Percentiles rank a stretch among this genome's conserved stretches.
These are phyloP conservation scores for Vesta saturnalis DNA, from an alignment of 2,888 invertebrate genomes.

Conservation along the genomic window DNA sequence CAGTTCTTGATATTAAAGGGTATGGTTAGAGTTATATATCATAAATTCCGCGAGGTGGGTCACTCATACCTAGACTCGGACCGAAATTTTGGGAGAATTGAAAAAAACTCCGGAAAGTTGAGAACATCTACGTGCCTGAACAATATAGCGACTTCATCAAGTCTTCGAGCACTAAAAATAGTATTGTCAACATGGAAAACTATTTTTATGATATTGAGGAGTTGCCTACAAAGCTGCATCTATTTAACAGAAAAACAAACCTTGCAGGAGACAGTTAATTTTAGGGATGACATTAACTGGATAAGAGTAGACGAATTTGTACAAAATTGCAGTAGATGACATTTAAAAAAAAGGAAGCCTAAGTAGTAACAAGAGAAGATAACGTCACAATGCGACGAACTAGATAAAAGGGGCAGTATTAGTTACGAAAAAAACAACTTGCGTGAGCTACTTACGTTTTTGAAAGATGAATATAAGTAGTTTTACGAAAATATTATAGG, in stretches of 20 bases:
- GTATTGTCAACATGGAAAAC: not conserved
- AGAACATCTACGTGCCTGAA: too few relatives aligned
- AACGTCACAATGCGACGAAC: too few relatives aligned
- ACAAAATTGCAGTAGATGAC: not conserved
- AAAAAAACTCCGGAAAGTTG: too few relatives aligned
- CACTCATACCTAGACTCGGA: too few relatives aligned
- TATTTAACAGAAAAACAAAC: not conserved
- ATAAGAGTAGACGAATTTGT: not conserved
- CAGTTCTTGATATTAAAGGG: not conserved
- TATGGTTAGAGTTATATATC: not conserved
- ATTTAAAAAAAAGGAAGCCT: not conserved
- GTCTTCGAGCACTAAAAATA: not conserved
- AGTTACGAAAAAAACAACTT: not conserved
- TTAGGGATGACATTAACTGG: not conserved
- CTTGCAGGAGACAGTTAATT: not conserved
- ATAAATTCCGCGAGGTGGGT: too few relatives aligned
- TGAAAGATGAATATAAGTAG: not conserved
- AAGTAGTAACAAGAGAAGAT: not conserved
- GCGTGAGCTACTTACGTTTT: not conserved
- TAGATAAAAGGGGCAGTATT: not conserved
- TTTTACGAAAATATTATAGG: not conserved
- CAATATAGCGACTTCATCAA: not conserved
- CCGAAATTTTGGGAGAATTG: too few relatives aligned
- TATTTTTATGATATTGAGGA: not conserved
- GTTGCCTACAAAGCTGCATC: not conserved